Evolutionary conservation across 2,888 invertebrate genomes (phyloP).

Genomic region (Himalopsyche anomala): DNA sequence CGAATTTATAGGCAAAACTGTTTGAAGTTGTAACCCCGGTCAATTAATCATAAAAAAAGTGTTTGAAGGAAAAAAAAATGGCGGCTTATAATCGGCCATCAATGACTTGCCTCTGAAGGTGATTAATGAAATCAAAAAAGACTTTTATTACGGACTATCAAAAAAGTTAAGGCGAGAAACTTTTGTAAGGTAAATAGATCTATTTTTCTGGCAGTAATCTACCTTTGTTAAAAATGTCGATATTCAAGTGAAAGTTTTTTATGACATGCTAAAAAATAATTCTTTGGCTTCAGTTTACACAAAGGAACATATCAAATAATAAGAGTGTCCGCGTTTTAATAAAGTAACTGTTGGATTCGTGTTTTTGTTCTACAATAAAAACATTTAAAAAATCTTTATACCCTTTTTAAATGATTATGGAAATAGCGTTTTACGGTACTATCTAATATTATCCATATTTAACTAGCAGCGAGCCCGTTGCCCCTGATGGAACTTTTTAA

Average conservation of each 20-base stretch:
- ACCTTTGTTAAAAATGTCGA: conserved; percentile 39
- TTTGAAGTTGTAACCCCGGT: not conserved
- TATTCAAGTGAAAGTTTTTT: conserved; percentile 39
- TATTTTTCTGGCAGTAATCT: conserved; percentile 38
- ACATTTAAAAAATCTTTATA: no score
- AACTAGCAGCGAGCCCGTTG: no score
- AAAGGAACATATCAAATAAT: conserved; percentile 8
- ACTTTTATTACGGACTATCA: conserved; percentile 39
- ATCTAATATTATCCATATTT: no score
- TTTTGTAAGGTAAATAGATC: conserved; percentile 40
- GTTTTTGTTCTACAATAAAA: no score
- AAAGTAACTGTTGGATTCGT: not conserved
- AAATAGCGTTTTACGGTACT: no score
- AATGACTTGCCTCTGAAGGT: conserved; percentile 36
- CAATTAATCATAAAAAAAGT: conserved; percentile 41
- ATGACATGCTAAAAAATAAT: conserved; percentile 35
- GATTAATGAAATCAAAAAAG: conserved; percentile 42
- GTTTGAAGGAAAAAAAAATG: conserved; percentile 36
- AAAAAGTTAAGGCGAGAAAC: conserved; percentile 38
- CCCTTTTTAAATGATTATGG: no score
- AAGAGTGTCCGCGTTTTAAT: not conserved
- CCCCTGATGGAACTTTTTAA: no score
- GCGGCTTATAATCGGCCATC: conserved; percentile 12
- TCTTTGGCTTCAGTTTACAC: conserved; percentile 41
- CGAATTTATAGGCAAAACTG: conserved; percentile 23